Percentiles rank a stretch among this genome's conserved stretches.
These are phyloP conservation scores for Prietella phreatophila DNA, from an alignment of 2,113 vertebrate genomes.

Conservation along the genomic window DNA sequence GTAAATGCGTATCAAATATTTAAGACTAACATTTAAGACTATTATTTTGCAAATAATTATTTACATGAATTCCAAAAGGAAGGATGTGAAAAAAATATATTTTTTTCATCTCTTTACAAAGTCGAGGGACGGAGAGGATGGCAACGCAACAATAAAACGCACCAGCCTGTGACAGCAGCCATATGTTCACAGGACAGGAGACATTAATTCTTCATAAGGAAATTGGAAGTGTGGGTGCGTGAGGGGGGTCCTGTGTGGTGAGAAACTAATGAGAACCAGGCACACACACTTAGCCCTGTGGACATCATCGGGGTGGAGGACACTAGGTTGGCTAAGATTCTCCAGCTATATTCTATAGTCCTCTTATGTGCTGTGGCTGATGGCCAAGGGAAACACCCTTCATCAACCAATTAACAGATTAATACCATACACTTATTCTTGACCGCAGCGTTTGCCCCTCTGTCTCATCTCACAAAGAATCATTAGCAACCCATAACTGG, in stretches of 20 bases:
- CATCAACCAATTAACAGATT: constrained; percentile 19
- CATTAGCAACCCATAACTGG: background rate
- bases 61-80: background rate
- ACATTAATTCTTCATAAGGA: constrained; percentile 46
- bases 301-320: constrained; percentile 39
- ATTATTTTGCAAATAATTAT: background rate
- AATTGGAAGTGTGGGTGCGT: constrained; percentile 33
- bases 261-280: constrained; percentile 51
- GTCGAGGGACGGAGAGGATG: constrained; percentile 3
- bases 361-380: constrained; percentile 20
- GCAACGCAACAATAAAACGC: constrained; percentile 44
- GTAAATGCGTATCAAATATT: background rate
- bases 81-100: background rate
- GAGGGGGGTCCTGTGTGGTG: constrained; percentile 24
- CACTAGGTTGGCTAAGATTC: constrained; percentile 18
- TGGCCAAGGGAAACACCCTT: constrained; percentile 17
- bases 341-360: constrained; percentile 29
- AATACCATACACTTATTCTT: constrained; percentile 9
- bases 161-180: constrained; percentile 49
- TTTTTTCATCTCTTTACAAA: background rate
- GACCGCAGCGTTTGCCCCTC: background rate
- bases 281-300: constrained; percentile 40
- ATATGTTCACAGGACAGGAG: constrained; percentile 45
- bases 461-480: background rate
- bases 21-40: background rate